phyloP scores from a whole-genome alignment of 1,140 invertebrate genomes.

The Hetaerina americana region DNA sequence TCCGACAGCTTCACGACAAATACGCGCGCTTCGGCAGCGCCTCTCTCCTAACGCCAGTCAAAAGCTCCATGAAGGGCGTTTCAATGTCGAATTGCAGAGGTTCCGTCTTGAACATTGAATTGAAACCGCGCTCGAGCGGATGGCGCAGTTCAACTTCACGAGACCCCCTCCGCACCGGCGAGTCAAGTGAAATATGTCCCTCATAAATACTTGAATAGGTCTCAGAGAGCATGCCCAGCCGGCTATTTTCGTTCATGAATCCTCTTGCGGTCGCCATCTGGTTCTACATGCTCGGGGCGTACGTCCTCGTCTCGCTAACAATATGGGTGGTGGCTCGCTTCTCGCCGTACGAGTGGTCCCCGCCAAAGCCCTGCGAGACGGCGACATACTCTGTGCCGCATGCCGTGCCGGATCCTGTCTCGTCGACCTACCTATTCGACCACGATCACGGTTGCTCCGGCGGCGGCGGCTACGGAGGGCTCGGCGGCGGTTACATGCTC shows the following conservation, averaged over 20 bases:
- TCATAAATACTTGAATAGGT: slow-evolving; percentile 28
- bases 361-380: slow-evolving; percentile 40
- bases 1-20: too few species aligned
- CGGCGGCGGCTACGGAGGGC: slow-evolving; percentile 24
- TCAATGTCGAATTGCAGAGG: too few species aligned
- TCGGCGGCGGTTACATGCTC: slow-evolving; percentile 29
- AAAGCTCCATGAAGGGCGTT: too few species aligned
- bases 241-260: slow-evolving; percentile 54
- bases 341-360: slow-evolving; percentile 54
- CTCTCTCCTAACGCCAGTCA: too few species aligned
- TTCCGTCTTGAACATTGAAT: too few species aligned
- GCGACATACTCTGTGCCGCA: not conserved
- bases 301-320: slow-evolving; percentile 49
- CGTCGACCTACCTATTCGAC: slow-evolving; percentile 20
- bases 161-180: too few species aligned
- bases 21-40: too few species aligned
- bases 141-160: too few species aligned
- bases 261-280: slow-evolving; percentile 56
- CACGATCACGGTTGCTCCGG: slow-evolving; percentile 14
- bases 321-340: slow-evolving; percentile 58
- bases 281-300: slow-evolving; percentile 50
- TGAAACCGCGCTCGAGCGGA: too few species aligned
- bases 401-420: not conserved
- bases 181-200: not conserved
- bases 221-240: slow-evolving; percentile 40